phyloP scores from a whole-genome alignment of 2,797 vertebrate species.

The Orestias chungarensis region DNA sequence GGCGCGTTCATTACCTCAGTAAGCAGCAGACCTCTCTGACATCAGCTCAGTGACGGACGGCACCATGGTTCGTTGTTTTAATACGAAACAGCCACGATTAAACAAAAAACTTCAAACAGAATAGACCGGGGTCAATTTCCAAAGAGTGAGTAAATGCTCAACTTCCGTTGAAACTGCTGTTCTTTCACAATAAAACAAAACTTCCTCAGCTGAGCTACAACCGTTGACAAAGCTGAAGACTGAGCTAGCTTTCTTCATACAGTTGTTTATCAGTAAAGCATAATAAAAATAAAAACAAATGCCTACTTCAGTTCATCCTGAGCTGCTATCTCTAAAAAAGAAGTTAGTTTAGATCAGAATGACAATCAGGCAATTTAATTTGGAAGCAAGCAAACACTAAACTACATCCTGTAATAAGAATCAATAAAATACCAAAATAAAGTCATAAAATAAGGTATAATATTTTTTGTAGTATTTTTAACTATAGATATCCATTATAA shows the following conservation, averaged over 20 bases:
- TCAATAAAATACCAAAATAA: too few relatives aligned
- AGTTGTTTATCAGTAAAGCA: too few relatives aligned
- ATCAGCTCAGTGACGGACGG: background rate
- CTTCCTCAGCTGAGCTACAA: background rate
- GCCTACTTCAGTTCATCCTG: too few relatives aligned
- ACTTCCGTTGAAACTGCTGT: background rate
- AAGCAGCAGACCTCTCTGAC: background rate
- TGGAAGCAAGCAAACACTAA: too few relatives aligned
- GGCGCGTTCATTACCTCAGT: slow-evolving; percentile 45
- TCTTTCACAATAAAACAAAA: slow-evolving; percentile 51
- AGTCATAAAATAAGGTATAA: too few relatives aligned
- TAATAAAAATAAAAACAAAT: too few relatives aligned
- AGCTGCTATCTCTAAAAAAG: too few relatives aligned
- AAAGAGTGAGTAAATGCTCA: accelerated
- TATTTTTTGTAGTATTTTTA: too few relatives aligned
- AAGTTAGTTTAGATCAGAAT: too few relatives aligned
- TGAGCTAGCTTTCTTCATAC: background rate
- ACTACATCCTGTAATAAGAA: too few relatives aligned
- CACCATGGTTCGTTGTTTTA: slow-evolving; percentile 3
- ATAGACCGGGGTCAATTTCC: background rate
- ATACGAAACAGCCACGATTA: background rate
- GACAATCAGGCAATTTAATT: too few relatives aligned
- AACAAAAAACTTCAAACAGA: background rate
- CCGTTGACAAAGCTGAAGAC: background rate
- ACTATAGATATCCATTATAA: too few relatives aligned